Evolutionary conservation across 2,888 invertebrate genomes (phyloP), one percentile per base, ranked within the genome.

Genomic region (Brachyptera risi): DNA sequence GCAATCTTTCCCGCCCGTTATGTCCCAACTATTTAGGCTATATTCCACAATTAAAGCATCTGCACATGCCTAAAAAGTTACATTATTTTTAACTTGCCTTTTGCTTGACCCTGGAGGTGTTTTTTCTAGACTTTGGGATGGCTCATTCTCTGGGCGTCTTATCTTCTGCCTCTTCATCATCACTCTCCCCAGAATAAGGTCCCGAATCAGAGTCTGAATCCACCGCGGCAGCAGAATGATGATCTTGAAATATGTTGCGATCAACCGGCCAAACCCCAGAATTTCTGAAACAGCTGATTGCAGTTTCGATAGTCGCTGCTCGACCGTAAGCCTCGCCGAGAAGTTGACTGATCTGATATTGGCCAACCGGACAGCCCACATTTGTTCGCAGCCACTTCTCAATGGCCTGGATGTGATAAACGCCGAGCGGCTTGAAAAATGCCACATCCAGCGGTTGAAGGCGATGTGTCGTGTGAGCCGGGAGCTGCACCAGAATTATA

Each of bases 351-450:
- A 68, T 59, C 58, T 68, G 62, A 42, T 40, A 61, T 57, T 65
- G 66, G 37, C 59, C 31, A 9, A 66, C 57, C 26, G 38, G 23
- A 47, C 35, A 27, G 27, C 62, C 63, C 21, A 58, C 50, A 62
- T 67, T 50, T 24, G 44, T 37, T 38, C 63, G 54, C n/a, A 31
- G 21, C 44, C 54, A 60, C 23, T 51, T 59, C 23, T 49, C 49
- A n/a, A 60, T 49, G 31, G 56, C 62, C 59, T 67, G 62, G 17
- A 47, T 61, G 49, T 65, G 67, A 40, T 64, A 65, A 7, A 50
- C 64, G 56, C 63, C 65, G 21, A 69, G 50, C 1, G 67, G 65
- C 62, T 65, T 66, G 56, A 68, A 70, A 63, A 69, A 70, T n/a
- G 66, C 63, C 24, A 65, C 63, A 35, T 62, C 54, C n/a, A 59